These are phyloP conservation scores for Euthynnus affinis DNA, from an alignment of 2,797 vertebrate species.

Conservation along the genomic window DNA sequence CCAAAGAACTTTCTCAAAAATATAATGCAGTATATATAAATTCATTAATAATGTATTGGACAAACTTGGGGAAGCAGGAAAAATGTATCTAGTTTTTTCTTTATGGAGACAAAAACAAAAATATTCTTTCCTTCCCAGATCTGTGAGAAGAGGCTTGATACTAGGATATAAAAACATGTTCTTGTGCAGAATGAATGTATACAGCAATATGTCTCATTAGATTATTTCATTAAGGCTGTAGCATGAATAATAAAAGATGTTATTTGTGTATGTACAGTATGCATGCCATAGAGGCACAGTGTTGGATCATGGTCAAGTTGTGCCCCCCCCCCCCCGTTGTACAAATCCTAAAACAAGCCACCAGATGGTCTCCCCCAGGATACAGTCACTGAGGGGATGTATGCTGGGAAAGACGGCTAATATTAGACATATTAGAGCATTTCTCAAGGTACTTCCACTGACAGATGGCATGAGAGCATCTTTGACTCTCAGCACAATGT, in stretches of 20 bases:
- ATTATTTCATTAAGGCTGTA: too few relatives aligned
- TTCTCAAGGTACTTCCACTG: slow-evolving; percentile 72
- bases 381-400: slow-evolving; percentile 71
- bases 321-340: slow-evolving; percentile 17
- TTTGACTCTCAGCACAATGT: slow-evolving; percentile 62
- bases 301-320: slow-evolving; percentile 4
- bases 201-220: too few relatives aligned
- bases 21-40: too few relatives aligned
- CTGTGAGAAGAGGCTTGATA: not conserved
- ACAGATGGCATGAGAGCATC: slow-evolving; percentile 74
- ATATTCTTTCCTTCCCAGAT: too few relatives aligned
- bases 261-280: not conserved
- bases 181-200: not conserved
- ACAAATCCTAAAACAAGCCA: slow-evolving; percentile 56
- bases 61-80: too few relatives aligned
- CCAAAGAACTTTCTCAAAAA: too few relatives aligned
- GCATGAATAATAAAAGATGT: too few relatives aligned
- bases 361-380: slow-evolving; percentile 84
- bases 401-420: slow-evolving; percentile 72
- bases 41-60: too few relatives aligned
- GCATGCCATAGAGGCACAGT: slow-evolving; percentile 7
- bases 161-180: not conserved
- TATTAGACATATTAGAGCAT: slow-evolving; percentile 78
- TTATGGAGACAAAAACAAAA: not conserved
- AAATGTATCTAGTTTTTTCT: too few relatives aligned